phyloP scores from a whole-genome alignment of 1,140 invertebrate genomes.

The Riptortus pedestris region DNA sequence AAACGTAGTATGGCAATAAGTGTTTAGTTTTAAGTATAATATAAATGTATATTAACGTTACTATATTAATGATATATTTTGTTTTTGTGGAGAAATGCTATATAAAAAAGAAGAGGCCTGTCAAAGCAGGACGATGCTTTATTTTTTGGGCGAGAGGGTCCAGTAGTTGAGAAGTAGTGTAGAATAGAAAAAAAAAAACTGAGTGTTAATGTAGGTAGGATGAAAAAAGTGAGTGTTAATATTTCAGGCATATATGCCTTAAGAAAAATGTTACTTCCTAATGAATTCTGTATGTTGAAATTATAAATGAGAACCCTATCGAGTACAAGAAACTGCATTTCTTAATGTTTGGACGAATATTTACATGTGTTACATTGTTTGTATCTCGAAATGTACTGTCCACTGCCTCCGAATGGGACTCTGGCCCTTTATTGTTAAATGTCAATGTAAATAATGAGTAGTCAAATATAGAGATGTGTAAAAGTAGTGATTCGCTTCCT shows the following conservation, averaged over 20 bases:
- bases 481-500: too few relatives aligned
- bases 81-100: slow-evolving; percentile 5
- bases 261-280: too few relatives aligned
- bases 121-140: neutral
- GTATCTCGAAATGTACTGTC: neutral
- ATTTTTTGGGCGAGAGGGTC: slow-evolving; percentile 4
- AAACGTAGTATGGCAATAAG: slow-evolving; percentile 5
- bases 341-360: neutral
- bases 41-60: neutral
- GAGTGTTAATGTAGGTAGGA: neutral
- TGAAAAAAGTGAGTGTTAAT: too few relatives aligned
- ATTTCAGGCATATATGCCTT: too few relatives aligned
- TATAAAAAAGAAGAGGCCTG: neutral
- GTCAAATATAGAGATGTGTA: slow-evolving; percentile 3
- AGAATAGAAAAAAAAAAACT: too few relatives aligned
- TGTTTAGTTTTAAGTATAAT: neutral
- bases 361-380: too few relatives aligned
- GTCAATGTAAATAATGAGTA: neutral
- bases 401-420: neutral
- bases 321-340: slow-evolving; percentile 1
- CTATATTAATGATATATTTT: slow-evolving; percentile 5
- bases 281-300: too few relatives aligned
- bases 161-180: neutral
- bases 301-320: too few relatives aligned
- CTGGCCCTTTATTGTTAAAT: neutral